Conservation (phyloP, 2,797 vertebrate species). For the Halcyon chelicuti region DNA sequence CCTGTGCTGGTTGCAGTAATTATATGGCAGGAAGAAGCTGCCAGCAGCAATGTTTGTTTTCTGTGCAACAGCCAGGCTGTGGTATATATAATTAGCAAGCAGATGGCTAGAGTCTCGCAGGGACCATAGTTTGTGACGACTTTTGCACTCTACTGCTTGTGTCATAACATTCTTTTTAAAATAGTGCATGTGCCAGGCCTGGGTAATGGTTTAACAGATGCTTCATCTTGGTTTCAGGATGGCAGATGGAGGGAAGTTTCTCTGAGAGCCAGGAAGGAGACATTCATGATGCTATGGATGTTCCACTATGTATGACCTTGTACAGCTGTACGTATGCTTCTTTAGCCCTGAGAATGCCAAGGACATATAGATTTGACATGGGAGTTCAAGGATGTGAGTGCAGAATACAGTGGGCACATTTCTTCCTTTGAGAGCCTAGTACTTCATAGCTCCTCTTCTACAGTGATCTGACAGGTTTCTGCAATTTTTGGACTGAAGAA, state of each 20-base stretch:
- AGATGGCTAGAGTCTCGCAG: constrained; percentile 26
- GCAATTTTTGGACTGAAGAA: not conserved
- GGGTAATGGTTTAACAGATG: constrained; percentile 41
- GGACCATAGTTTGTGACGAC: not conserved
- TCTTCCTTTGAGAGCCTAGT: not conserved
- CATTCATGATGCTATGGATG: not conserved
- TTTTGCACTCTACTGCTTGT: constrained; percentile 34
- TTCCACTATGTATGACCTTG: not conserved
- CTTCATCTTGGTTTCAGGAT: not conserved
- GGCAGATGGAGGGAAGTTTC: not conserved
- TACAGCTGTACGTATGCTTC: not conserved
- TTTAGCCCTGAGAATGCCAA: not conserved
- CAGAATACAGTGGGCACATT: not conserved
- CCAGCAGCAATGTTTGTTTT: constrained; percentile 37
- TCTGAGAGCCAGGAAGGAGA: not conserved
- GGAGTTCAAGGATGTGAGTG: not conserved
- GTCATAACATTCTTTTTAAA: constrained; percentile 19
- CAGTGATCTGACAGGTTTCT: not conserved
- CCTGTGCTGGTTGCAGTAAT: not conserved
- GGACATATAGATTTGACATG: not conserved
- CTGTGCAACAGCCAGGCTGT: constrained; percentile 1
- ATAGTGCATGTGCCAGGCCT: not conserved
- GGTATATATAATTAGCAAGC: constrained; percentile 29
- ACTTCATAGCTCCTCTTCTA: not conserved
- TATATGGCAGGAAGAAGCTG: not conserved